A percentile compares a stretch with the other conserved stretches of the same genome.
Conservation (phyloP, 2,888 invertebrate species). For the Autographa pulchrina region DNA sequence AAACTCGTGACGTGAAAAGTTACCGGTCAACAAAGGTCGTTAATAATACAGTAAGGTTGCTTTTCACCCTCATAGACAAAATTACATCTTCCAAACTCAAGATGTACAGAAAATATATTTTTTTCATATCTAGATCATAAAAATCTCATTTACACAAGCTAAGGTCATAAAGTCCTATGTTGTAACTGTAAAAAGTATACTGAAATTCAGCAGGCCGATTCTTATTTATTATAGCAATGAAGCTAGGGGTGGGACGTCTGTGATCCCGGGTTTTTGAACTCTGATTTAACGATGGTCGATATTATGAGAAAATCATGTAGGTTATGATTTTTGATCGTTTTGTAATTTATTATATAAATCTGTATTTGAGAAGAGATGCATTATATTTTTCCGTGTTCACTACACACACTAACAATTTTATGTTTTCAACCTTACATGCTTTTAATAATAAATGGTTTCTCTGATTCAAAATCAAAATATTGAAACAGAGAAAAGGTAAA, state of each 20-base stretch:
- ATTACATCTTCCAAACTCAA: neutral
- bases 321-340: neutral
- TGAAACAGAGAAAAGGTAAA: too few relatives aligned
- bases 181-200: slow-evolving; percentile 47
- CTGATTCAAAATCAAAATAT: too few relatives aligned
- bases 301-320: neutral
- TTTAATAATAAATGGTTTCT: too few relatives aligned
- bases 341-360: neutral
- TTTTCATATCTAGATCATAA: slow-evolving; percentile 37
- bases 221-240: slow-evolving; percentile 53
- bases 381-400: too few relatives aligned
- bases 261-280: slow-evolving; percentile 27
- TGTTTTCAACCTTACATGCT: too few relatives aligned
- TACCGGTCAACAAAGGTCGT: too few relatives aligned
- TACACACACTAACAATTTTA: too few relatives aligned
- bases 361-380: too few relatives aligned
- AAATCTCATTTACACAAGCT: slow-evolving; percentile 34
- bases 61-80: neutral
- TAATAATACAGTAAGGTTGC: neutral
- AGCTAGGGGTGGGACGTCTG: slow-evolving; percentile 39
- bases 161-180: slow-evolving; percentile 22
- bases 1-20: too few relatives aligned
- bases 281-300: slow-evolving; percentile 41
- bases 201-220: slow-evolving; percentile 49
- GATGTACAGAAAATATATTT: slow-evolving; percentile 24